Conservation (phyloP, 1,140 invertebrate species). For the Diabrotica undecimpunctata region DNA sequence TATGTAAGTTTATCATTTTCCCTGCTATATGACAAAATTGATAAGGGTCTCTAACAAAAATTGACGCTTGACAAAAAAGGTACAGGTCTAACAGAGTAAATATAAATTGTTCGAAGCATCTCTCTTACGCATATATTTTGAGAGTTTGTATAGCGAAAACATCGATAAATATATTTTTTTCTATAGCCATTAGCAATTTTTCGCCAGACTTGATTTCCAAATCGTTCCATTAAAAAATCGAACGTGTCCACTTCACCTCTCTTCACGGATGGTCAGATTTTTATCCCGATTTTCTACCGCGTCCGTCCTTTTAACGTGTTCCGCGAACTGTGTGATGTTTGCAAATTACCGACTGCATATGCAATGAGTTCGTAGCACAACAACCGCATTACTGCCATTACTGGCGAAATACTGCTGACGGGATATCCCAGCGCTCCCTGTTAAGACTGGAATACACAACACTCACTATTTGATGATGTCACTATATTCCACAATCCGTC, state of each 20-base stretch:
- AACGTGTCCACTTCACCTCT: conserved; percentile 1
- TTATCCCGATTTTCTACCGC: neutral
- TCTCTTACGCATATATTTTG: too few relatives aligned
- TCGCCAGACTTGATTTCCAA: neutral
- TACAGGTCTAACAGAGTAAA: too few relatives aligned
- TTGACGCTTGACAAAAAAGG: too few relatives aligned
- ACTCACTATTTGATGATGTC: neutral
- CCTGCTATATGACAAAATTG: too few relatives aligned
- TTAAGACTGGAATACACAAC: neutral
- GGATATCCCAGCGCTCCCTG: neutral
- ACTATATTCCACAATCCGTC: neutral
- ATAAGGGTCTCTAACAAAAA: too few relatives aligned
- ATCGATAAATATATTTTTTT: neutral
- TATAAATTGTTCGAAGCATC: too few relatives aligned
- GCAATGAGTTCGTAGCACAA: neutral
- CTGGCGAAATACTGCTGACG: conserved; percentile 1
- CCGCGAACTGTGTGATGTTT: neutral
- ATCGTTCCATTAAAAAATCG: conserved; percentile 2
- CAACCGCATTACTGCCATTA: neutral
- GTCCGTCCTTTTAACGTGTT: neutral
- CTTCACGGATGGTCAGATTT: conserved; percentile 2
- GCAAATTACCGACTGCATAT: conserved; percentile 1
- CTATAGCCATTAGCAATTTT: conserved; percentile 1
- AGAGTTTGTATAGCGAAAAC: neutral
- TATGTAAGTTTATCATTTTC: too few relatives aligned